Evolutionary conservation across 2,888 invertebrate genomes (phyloP), one percentile per base, ranked within the genome.

Genomic region (Prosopocoilus inquinatus): DNA sequence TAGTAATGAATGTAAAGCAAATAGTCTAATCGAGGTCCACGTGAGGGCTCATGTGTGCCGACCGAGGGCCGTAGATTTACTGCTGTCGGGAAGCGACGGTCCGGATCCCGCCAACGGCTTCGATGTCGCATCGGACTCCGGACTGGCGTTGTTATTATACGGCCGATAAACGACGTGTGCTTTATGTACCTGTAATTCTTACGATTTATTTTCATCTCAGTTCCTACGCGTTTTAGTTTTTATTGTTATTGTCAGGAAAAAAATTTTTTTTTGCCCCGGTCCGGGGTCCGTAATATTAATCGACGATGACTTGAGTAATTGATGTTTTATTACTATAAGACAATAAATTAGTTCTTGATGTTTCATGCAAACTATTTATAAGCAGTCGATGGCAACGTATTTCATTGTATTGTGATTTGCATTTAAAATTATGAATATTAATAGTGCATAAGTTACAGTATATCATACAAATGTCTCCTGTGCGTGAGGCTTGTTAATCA

Each of bases 1-100:
- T 66, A 64, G 69, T 71, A 74, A 75, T 72, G 73, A 75, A 74
- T 74, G 73, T 69, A 74, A 74, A 73, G 74, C 75, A 75, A 75
- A 76, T 75, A 74, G 74, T 75, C 75, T 75, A 76, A 75, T 74
- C 73, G 75, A 73, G 72, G 71, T 68, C 69, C 72, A 70, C 72
- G 72, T 71, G 70, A 65, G 69, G 70, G 69, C 72, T 70, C 74
- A 73, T 73, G 68, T 75, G 74, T 69, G 65, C 64, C 64, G 62
- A 64, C 64, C 65, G 67, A 66, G 64, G 63, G 63, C 62, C 57
- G 67, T 60, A 70, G 64, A 72, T 72, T 71, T 72, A 67, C 65
- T 64, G 65, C 61, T 56, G 20, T 28, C 63, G 64, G 61, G 53
- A 62, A 55, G 58, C 65, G 64, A 59, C 60, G 63, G 61, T 62